Percentiles rank a stretch among this genome's conserved stretches.
These are phyloP conservation scores for Xylocampa areola DNA, from an alignment of 2,888 invertebrate genomes.

Conservation along the genomic window DNA sequence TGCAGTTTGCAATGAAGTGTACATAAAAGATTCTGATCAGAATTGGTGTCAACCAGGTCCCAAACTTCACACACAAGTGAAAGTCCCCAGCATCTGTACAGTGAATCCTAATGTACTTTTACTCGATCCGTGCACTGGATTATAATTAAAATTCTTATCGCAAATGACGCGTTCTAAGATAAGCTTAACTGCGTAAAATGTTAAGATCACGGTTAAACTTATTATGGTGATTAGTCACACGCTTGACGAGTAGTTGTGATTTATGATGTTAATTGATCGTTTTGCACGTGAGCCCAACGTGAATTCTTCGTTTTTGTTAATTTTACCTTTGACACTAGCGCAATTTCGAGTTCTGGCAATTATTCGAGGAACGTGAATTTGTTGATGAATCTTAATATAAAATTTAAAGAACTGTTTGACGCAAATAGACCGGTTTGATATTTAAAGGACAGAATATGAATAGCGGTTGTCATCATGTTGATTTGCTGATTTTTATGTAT, in stretches of 20 bases:
- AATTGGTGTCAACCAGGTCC: constrained; percentile 64
- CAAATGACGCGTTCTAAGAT: constrained; percentile 53
- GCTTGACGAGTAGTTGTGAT: constrained; percentile 28
- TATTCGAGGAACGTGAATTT: constrained; percentile 20
- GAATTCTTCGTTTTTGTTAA: constrained; percentile 11
- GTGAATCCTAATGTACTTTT: constrained; percentile 64
- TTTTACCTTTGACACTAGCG: constrained; percentile 34
- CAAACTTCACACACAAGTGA: constrained; percentile 58
- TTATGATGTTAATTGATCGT: constrained; percentile 39
- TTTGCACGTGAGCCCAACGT: constrained; percentile 12
- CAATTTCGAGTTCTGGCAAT: constrained; percentile 12
- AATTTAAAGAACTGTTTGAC: constrained; percentile 15
- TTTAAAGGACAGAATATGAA: not conserved
- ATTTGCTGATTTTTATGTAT: not conserved
- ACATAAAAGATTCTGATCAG: constrained; percentile 55
- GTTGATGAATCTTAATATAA: constrained; percentile 19
- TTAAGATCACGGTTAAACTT: constrained; percentile 69
- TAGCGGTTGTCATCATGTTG: not conserved
- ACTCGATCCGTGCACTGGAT: constrained; percentile 46
- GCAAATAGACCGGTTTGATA: constrained; percentile 7
- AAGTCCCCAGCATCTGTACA: constrained; percentile 66
- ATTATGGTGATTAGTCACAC: constrained; percentile 49
- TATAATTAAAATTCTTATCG: constrained; percentile 47
- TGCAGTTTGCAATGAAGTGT: constrained; percentile 35
- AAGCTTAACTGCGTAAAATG: constrained; percentile 62